Conservation (phyloP, 2,888 invertebrate genomes). For the Pterostichus madidus region DNA sequence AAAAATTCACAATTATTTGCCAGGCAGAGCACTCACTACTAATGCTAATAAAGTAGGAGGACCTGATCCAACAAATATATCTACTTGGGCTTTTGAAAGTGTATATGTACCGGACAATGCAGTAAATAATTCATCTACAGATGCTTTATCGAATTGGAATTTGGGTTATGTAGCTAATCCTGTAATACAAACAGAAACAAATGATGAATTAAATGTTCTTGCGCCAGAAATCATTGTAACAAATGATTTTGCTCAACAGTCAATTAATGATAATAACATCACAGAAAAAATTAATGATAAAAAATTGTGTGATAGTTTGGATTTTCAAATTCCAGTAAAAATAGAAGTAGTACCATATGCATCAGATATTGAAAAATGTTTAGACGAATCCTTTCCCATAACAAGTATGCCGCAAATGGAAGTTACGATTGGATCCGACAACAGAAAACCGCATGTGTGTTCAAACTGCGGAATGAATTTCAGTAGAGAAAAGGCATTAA, state of each 20-base stretch:
- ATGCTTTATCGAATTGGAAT: slow-evolving; percentile 37
- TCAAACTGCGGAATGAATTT: slow-evolving; percentile 76
- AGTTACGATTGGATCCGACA: slow-evolving; percentile 69
- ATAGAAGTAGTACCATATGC: slow-evolving; percentile 62
- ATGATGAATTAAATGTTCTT: neutral
- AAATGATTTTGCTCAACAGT: slow-evolving; percentile 13
- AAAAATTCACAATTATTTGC: slow-evolving; percentile 78
- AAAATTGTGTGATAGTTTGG: neutral
- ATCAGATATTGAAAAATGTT: slow-evolving; percentile 72
- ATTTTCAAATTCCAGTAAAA: slow-evolving; percentile 52
- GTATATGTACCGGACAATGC: slow-evolving; percentile 41
- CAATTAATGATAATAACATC: neutral
- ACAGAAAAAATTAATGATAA: neutral
- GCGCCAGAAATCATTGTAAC: neutral
- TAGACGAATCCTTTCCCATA: slow-evolving; percentile 73
- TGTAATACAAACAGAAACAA: neutral
- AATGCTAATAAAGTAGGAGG: slow-evolving; percentile 68
- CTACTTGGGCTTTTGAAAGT: slow-evolving; percentile 54
- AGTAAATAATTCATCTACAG: neutral
- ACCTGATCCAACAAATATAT: slow-evolving; percentile 14
- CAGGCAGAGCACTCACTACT: slow-evolving; percentile 75
- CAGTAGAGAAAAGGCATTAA: slow-evolving; percentile 76
- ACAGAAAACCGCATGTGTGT: slow-evolving; percentile 75
- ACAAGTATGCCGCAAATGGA: slow-evolving; percentile 49
- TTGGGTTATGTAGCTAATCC: slow-evolving; percentile 20